Percentiles rank a stretch among this genome's conserved stretches.
Evolutionary conservation across 2,113 vertebrate genomes (phyloP).

Genomic region (Elachura formosa): DNA sequence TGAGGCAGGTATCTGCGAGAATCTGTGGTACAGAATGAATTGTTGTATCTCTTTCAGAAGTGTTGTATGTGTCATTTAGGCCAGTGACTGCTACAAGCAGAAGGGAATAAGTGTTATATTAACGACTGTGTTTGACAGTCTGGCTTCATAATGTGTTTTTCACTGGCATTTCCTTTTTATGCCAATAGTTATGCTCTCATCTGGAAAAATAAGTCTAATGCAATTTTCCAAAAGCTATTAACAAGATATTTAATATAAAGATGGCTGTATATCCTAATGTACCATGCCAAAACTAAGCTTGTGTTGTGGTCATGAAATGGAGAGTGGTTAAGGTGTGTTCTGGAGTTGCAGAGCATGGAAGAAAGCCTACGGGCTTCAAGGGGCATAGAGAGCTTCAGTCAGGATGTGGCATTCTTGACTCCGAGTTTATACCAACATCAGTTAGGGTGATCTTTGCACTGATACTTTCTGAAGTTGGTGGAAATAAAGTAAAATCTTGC

Average conservation of each 20-base stretch:
- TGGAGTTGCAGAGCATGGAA: not conserved
- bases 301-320: not conserved
- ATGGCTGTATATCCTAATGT: not conserved
- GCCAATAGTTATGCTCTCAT: not conserved
- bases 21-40: not conserved
- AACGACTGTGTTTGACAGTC: not conserved
- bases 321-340: not conserved
- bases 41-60: not conserved
- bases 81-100: not conserved
- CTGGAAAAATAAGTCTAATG: not conserved
- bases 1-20: not conserved
- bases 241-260: not conserved
- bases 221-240: slow-evolving; percentile 14
- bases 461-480: not conserved
- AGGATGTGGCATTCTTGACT: not conserved
- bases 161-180: not conserved
- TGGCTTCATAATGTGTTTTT: not conserved
- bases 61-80: not conserved
- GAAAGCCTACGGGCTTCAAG: not conserved
- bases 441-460: not conserved
- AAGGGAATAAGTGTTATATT: not conserved
- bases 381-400: not conserved
- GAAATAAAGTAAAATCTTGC: not conserved
- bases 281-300: not conserved
- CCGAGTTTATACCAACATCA: not conserved